Conservation (phyloP, 2,797 vertebrate species). For the Liasis olivaceus region DNA sequence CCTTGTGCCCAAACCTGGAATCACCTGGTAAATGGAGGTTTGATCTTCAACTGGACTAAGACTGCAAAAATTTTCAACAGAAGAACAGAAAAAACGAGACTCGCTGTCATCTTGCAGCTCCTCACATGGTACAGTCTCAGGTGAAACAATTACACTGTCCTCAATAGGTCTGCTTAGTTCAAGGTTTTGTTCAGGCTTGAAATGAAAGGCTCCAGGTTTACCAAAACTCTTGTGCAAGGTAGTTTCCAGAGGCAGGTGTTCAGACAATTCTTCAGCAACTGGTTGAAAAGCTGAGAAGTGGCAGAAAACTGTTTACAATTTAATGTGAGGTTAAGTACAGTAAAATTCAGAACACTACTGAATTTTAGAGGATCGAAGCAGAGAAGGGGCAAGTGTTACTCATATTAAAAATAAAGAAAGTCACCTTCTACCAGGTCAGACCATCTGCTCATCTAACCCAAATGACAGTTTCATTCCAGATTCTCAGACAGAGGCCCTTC, state of each 20-base stretch:
- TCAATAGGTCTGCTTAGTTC: conserved; percentile 38
- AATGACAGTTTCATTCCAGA: not conserved
- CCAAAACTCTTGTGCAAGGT: conserved; percentile 71
- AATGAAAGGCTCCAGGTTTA: conserved; percentile 11
- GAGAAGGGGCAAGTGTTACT: too few species aligned
- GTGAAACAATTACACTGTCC: not conserved
- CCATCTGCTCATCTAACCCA: not conserved
- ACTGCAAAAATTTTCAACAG: conserved; percentile 61
- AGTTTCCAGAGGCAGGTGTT: conserved; percentile 73
- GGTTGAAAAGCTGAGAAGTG: conserved; percentile 19
- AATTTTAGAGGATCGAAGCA: not conserved
- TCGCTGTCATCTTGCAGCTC: conserved; percentile 38
- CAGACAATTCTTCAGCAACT: conserved; percentile 77
- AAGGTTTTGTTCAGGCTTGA: conserved; percentile 40
- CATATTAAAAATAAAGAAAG: not conserved
- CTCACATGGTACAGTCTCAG: conserved; percentile 24
- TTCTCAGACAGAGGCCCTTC: not conserved
- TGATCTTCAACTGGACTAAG: conserved; percentile 43
- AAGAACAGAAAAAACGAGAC: conserved; percentile 48
- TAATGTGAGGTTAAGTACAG: not conserved
- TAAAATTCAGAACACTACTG: not conserved
- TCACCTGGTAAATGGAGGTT: conserved; percentile 67
- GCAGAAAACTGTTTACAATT: conserved; percentile 10
- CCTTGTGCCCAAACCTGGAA: conserved; percentile 48
- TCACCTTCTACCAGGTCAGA: not conserved